phyloP scores from a whole-genome alignment of 2,113 vertebrate species.

The Oreocharis arfaki region DNA sequence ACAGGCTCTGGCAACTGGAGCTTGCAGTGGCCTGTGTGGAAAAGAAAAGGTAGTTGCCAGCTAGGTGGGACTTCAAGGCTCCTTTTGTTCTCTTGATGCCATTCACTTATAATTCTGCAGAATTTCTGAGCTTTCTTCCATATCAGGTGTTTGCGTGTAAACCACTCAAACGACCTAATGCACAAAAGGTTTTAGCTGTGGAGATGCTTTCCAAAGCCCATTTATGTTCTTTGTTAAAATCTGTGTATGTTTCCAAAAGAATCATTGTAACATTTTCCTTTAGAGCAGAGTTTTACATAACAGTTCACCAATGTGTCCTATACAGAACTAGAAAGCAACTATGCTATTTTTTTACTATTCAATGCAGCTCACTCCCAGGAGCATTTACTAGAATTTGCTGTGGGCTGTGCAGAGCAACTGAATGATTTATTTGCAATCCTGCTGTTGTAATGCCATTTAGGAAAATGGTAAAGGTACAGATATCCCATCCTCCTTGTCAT shows the following conservation, averaged over 20 bases:
- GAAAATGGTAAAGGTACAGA: not conserved
- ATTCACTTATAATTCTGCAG: conserved; percentile 49
- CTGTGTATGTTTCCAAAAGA: not conserved
- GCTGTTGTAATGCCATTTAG: not conserved
- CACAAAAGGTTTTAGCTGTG: conserved; percentile 11
- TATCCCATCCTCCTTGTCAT: not conserved
- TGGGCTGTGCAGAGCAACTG: not conserved
- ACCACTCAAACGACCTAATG: not conserved
- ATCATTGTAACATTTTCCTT: conserved; percentile 20
- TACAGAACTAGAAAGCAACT: conserved; percentile 3
- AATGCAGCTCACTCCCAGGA: not conserved
- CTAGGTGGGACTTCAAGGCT: conserved; percentile 25
- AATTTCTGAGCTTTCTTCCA: conserved; percentile 55
- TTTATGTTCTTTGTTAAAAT: conserved; percentile 17
- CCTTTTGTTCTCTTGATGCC: conserved; percentile 36
- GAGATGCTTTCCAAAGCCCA: conserved; percentile 19
- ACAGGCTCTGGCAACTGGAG: not conserved
- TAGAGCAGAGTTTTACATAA: not conserved
- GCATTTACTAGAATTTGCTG: conserved; percentile 11
- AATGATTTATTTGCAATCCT: not conserved
- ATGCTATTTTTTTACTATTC: conserved; percentile 13
- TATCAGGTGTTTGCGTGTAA: conserved; percentile 7
- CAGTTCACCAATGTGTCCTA: not conserved
- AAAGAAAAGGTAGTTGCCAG: conserved; percentile 11
- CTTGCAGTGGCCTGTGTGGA: not conserved